Percentiles rank a stretch among this genome's conserved stretches.
Evolutionary conservation across 2,888 invertebrate species (phyloP).

Genomic region (Sinotaia quadrata): DNA sequence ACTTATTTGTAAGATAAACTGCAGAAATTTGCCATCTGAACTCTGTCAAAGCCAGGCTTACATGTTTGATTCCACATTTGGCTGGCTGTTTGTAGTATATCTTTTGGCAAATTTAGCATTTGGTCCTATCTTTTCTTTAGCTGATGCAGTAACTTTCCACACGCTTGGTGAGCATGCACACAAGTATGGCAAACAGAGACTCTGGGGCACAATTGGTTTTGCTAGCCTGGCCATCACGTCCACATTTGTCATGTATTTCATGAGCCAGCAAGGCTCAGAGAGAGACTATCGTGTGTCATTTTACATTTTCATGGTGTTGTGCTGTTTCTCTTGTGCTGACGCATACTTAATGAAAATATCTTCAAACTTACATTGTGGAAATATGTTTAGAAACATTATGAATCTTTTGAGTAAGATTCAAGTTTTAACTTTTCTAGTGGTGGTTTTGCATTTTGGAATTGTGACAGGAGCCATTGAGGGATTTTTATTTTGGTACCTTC

Average conservation of each 20-base stretch:
- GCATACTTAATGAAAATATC: slow-evolving; percentile 73
- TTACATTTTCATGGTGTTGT: slow-evolving; percentile 76
- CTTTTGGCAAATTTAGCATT: slow-evolving; percentile 87
- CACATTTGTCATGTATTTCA: slow-evolving; percentile 61
- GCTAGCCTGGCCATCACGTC: slow-evolving; percentile 73
- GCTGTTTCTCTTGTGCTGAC: slow-evolving; percentile 82
- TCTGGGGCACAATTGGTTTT: slow-evolving; percentile 92
- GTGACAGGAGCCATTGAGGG: slow-evolving; percentile 93
- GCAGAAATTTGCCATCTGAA: slow-evolving; percentile 29
- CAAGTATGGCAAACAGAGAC: slow-evolving; percentile 86
- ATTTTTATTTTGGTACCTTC: slow-evolving; percentile 87
- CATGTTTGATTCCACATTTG: slow-evolving; percentile 75
- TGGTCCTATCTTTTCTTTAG: slow-evolving; percentile 87
- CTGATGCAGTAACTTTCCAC: slow-evolving; percentile 89
- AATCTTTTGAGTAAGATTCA: slow-evolving; percentile 85
- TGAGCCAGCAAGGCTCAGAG: slow-evolving; percentile 29
- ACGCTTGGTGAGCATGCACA: slow-evolving; percentile 87
- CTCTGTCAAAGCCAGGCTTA: neutral
- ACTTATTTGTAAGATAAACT: slow-evolving; percentile 49
- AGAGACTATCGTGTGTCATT: slow-evolving; percentile 58
- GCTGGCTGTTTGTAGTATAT: slow-evolving; percentile 86
- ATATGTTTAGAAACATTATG: slow-evolving; percentile 81
- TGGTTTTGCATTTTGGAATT: slow-evolving; percentile 86
- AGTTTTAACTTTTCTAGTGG: slow-evolving; percentile 85
- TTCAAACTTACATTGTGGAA: slow-evolving; percentile 44